Evolutionary conservation across 2,888 invertebrate genomes (phyloP), one percentile per base, ranked within the genome.

Genomic region (Heliconius erato): DNA sequence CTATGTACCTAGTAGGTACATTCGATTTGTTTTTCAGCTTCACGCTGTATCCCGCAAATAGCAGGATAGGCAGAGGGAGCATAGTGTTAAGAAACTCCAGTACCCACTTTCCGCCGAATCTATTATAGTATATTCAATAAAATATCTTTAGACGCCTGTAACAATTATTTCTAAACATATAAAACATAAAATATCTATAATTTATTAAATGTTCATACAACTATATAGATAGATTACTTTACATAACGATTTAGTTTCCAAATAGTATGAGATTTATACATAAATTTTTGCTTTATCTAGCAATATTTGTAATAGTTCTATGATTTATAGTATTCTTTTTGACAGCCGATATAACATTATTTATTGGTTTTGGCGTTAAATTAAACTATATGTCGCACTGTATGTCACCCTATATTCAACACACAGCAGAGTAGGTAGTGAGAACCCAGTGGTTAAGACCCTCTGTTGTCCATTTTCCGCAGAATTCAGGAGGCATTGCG

Each of bases 341-440:
- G 72, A 72, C 72, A 72, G 26, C 26, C 72, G 72, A 72, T 44
- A 72, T 72, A 72, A 72, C 26, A 44, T 44, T 72, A 72, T 44
- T 44, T 72, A 49, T 72, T 28, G 9, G 26, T n/a, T 49, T 72
- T 44, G 72, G 16, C 9, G 14, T 44, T 72, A 72, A 26, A 72
- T 72, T 72, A 44, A 72, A 72, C 49, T 44, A 7, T 72, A 72
- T 26, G 23, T 35, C 11, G 32, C 32, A 69, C 32, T 32, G 32
- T 32, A 35, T 68, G 35, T 40, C 40, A 40, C 11, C 11, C 11
- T 40, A 40, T 40, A 40, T 40, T 11, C 40, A 9, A 40, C 9
- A 40, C 14, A 44, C 44, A 44, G 44, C 14, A 44, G 44, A 14
- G 4, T 44, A 44, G 14, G 44, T 14, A 44, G 3, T 9, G 40